Conservation (phyloP, 2,797 vertebrate genomes). For the Psittacula derbiana region DNA sequence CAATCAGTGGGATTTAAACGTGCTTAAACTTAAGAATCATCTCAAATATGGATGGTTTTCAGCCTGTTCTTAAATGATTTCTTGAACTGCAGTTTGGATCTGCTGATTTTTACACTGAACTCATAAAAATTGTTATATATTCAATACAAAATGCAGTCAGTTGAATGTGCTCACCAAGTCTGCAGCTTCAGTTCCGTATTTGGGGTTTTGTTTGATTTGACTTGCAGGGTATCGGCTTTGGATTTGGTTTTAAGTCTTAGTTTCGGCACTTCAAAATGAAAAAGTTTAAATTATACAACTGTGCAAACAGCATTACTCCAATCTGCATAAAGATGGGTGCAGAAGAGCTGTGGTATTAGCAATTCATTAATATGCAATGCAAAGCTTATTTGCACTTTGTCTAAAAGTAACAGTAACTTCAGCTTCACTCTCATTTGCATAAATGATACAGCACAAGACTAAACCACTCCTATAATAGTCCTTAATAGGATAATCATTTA, state of each 20-base stretch:
- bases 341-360: conserved; percentile 53
- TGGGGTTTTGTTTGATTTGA: background rate
- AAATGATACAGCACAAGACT: conserved; percentile 41
- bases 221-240: background rate
- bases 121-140: background rate
- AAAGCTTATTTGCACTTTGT: conserved; percentile 73
- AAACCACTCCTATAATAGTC: conserved; percentile 9
- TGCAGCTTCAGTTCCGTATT: background rate
- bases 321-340: conserved; percentile 62
- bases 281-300: conserved; percentile 50
- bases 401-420: conserved; percentile 71
- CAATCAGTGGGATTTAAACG: background rate
- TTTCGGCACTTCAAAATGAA: background rate
- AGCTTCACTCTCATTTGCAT: conserved; percentile 51
- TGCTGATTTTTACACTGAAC: background rate
- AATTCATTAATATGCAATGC: conserved; percentile 71
- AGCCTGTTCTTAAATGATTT: background rate
- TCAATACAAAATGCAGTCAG: background rate
- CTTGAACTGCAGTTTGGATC: background rate
- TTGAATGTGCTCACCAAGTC: rapidly evolving
- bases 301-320: conserved; percentile 61
- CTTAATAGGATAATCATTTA: conserved; percentile 54
- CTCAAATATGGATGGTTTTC: background rate
- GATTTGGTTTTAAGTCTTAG: conserved; percentile 1
- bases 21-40: background rate